Percentiles rank a stretch among this genome's conserved stretches.
These are phyloP conservation scores for Auanema sp. DNA, from an alignment of 2,888 invertebrate genomes.

Conservation along the genomic window DNA sequence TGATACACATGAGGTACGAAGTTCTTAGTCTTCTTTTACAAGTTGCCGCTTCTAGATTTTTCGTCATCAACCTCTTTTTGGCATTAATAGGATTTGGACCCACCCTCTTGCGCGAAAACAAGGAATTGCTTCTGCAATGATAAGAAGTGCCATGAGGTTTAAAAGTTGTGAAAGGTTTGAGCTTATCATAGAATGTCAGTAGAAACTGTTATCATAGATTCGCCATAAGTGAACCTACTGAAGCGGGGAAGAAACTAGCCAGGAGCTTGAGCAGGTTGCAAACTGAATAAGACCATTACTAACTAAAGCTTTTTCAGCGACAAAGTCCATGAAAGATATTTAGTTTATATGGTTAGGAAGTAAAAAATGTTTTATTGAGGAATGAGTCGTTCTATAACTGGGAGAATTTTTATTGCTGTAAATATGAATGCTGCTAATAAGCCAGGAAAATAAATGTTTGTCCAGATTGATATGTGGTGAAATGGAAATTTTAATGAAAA, in stretches of 20 bases:
- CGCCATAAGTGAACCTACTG: conserved; percentile 19
- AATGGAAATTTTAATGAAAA: too few relatives aligned
- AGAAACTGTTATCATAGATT: conserved; percentile 5
- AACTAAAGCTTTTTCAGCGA: too few relatives aligned
- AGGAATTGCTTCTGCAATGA: conserved; percentile 10
- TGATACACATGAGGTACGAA: conserved; percentile 3
- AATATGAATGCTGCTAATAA: too few relatives aligned
- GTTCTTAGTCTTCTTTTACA: neutral
- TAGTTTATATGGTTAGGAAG: too few relatives aligned
- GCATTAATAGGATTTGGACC: conserved; percentile 21
- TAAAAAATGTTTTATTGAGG: too few relatives aligned
- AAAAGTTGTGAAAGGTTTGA: conserved; percentile 1
- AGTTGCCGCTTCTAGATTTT: neutral
- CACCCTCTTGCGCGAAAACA: conserved; percentile 4
- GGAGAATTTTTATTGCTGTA: too few relatives aligned
- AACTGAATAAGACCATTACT: too few relatives aligned
- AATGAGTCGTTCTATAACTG: too few relatives aligned
- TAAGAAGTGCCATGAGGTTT: conserved; percentile 1
- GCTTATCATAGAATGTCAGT: neutral
- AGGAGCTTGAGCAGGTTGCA: neutral
- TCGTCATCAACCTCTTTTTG: conserved; percentile 6
- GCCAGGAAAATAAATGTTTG: too few relatives aligned
- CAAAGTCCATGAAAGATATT: too few relatives aligned
- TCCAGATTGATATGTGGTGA: too few relatives aligned
- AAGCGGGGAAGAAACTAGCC: conserved; percentile 10